A percentile compares a stretch with the other conserved stretches of the same genome.
These are phyloP conservation scores for Hyalella azteca DNA, from an alignment of 2,888 invertebrate species.

Conservation along the genomic window DNA sequence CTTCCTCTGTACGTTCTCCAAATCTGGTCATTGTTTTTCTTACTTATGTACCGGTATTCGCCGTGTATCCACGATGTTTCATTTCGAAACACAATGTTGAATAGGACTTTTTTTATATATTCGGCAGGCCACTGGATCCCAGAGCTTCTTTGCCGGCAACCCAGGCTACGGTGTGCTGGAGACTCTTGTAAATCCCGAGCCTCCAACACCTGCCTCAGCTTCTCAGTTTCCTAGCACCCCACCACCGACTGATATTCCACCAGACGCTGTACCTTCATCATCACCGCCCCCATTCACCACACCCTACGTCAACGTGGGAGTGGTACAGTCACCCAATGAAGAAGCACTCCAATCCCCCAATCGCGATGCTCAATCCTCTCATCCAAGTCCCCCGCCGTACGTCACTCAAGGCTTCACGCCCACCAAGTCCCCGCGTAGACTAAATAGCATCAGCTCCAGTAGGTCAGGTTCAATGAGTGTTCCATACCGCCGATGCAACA, in stretches of 20 bases:
- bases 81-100: background rate
- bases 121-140: background rate
- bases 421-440: background rate
- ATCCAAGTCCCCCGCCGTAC: background rate
- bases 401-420: background rate
- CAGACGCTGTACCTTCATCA: no score
- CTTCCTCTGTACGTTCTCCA: no score
- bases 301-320: background rate
- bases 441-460: background rate
- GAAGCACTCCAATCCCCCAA: no score
- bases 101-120: background rate
- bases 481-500: conserved; percentile 34
- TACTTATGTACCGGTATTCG: background rate
- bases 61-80: background rate
- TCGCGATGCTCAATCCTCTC: no score
- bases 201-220: background rate
- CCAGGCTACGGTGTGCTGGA: conserved; percentile 11
- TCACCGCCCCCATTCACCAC: background rate
- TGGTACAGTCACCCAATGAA: no score
- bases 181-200: background rate
- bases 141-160: conserved; percentile 32
- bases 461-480: background rate
- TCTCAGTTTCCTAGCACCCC: background rate
- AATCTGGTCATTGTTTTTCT: no score
- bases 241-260: no score